Evolutionary conservation across 2,797 vertebrate species (phyloP).

Genomic region (Pseudochirops corinnae): DNA sequence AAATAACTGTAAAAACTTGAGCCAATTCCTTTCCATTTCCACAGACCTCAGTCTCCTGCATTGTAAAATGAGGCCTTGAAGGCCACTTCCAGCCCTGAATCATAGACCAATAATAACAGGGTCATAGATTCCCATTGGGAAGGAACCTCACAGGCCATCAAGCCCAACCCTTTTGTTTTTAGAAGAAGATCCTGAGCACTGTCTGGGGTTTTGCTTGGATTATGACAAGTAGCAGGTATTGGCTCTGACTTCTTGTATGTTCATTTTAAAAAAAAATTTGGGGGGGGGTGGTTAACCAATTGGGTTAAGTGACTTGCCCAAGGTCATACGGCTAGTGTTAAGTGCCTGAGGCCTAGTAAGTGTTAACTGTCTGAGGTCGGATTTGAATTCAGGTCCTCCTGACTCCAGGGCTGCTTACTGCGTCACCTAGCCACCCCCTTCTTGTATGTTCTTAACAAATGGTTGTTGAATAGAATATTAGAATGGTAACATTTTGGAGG

Average conservation of each 20-base stretch:
- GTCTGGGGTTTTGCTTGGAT: not conserved
- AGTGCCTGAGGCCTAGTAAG: too few species aligned
- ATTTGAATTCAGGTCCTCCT: too few species aligned
- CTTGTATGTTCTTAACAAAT: not conserved
- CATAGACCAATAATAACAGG: not conserved
- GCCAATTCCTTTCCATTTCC: not conserved
- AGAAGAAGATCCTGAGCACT: not conserved
- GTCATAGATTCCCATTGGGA: not conserved
- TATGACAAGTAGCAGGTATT: not conserved
- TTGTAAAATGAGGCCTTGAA: not conserved
- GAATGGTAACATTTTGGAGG: not conserved
- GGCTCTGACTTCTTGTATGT: not conserved
- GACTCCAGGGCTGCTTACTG: too few species aligned
- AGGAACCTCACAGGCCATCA: not conserved
- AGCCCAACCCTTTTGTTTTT: not conserved
- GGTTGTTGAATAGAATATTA: not conserved
- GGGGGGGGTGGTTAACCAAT: too few species aligned
- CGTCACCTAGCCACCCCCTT: too few species aligned
- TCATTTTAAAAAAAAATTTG: not conserved
- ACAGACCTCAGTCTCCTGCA: not conserved
- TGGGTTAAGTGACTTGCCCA: too few species aligned
- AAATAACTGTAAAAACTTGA: not conserved
- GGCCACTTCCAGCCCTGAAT: not conserved
- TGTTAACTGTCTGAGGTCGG: too few species aligned
- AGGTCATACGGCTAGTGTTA: too few species aligned